Percentiles rank a stretch among this genome's conserved stretches.
Conservation (phyloP, 1,140 invertebrate genomes). For the Muscidifurax raptorellus region DNA sequence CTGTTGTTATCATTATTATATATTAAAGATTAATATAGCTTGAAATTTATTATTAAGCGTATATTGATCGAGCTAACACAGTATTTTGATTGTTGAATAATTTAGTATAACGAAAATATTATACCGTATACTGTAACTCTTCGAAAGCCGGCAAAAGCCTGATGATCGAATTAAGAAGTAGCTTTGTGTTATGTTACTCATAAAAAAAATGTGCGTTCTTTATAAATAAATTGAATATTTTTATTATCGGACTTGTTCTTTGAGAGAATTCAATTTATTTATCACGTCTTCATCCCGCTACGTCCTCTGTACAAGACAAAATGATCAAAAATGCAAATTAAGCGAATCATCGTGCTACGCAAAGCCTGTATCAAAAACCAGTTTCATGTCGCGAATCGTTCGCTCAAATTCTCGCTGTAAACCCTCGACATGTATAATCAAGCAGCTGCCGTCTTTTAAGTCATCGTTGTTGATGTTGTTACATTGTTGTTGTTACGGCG, state of each 20-base stretch:
- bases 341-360: neutral
- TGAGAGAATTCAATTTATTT: too few species aligned
- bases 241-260: too few species aligned
- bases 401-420: slow-evolving; percentile 32
- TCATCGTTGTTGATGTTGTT: slow-evolving; percentile 53
- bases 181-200: too few species aligned
- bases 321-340: neutral
- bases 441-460: slow-evolving; percentile 43
- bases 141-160: neutral
- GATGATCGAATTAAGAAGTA: neutral
- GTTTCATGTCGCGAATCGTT: neutral
- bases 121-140: too few species aligned
- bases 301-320: too few species aligned
- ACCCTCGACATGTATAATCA: slow-evolving; percentile 22
- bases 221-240: too few species aligned
- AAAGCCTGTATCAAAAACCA: neutral
- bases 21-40: neutral
- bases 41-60: neutral
- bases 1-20: neutral
- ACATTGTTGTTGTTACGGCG: slow-evolving; percentile 47
- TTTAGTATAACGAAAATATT: neutral
- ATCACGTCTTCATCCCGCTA: too few species aligned
- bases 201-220: too few species aligned
- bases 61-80: neutral
- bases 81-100: neutral